Evolutionary conservation across 2,113 vertebrate species (phyloP), one percentile per base, ranked within the genome.

Genomic region (Galeopterus variegatus): DNA sequence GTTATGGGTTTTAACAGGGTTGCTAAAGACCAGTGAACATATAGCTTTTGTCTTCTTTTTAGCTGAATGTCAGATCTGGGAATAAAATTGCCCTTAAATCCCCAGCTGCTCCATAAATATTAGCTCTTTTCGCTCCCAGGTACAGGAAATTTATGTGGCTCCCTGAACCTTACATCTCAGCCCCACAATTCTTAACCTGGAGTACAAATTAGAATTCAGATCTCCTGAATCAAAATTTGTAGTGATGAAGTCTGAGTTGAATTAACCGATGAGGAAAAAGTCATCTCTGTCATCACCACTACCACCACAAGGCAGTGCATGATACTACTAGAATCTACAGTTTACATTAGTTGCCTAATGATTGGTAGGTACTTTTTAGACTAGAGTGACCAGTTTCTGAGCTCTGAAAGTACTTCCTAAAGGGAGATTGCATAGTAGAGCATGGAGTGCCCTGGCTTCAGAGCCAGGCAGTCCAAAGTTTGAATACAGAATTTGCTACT

Each of bases 41-140:
- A 93, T 4, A 96, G 52, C 67, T 58, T 60, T 56, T 67, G n/a
- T 69, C n/a, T 92, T 85, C 26, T 94, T 69, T 89, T 86, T n/a
- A 86, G 60, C 60, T 90, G 45, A 89, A 50, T 41, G 73, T 90
- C 62, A 56, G 24, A 56, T 58, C 12, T 50, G 9, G 67, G 26
- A 70, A 91, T 84, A 79, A 91, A 83, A 48, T 60, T 88, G 45
- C 36, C 70, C 36, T 90, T 82, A 54, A 41, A 94, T 92, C 41
- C 13, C 48, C 41, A 88, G 62, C 31, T 83, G 50, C 21, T 77
- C 41, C 76, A 70, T 36, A 79, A 93, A 73, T 84, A 84, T 56
- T 92, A 65, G 31, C 19, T 90, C 36, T 82, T 90, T 87, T 54
- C 52, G 36, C 26, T 92, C n/a, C 23, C 7, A 75, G 19, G 48